Percentiles rank a stretch among this genome's conserved stretches.
These are phyloP conservation scores for Dendroctonus ponderosae DNA, from an alignment of 1,140 invertebrate species.

Conservation along the genomic window DNA sequence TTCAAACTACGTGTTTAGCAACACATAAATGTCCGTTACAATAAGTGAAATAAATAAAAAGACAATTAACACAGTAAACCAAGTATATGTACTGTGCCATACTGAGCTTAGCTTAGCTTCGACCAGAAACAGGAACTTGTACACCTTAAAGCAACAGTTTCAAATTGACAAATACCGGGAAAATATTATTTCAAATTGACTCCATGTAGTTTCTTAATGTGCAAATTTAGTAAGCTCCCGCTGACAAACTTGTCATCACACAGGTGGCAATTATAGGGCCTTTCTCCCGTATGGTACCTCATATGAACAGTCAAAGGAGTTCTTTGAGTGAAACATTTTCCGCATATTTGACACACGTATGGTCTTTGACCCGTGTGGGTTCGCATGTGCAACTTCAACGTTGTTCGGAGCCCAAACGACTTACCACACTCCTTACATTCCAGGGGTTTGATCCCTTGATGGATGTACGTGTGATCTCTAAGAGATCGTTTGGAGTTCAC, in stretches of 20 bases:
- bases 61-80: not conserved
- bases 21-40: no score
- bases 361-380: constrained; percentile 76
- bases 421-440: constrained; percentile 43
- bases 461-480: constrained; percentile 41
- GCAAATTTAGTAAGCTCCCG: constrained; percentile 34
- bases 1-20: no score
- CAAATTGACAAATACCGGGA: not conserved
- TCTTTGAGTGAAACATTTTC: constrained; percentile 56
- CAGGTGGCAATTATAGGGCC: constrained; percentile 60
- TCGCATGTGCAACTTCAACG: constrained; percentile 68
- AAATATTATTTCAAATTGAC: constrained; percentile 7
- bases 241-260: constrained; percentile 71
- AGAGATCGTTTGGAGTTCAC: constrained; percentile 39
- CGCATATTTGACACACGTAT: constrained; percentile 67
- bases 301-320: constrained; percentile 48
- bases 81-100: not conserved
- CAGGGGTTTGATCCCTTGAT: constrained; percentile 44
- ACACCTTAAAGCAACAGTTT: not conserved
- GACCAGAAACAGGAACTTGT: not conserved
- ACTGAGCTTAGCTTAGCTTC: not conserved
- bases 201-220: constrained; percentile 38
- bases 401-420: constrained; percentile 38
- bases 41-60: no score
- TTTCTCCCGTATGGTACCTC: constrained; percentile 60